Evolutionary conservation across 2,888 invertebrate genomes (phyloP), one percentile per base, ranked within the genome.

Genomic region (Mystacides longicornis): DNA sequence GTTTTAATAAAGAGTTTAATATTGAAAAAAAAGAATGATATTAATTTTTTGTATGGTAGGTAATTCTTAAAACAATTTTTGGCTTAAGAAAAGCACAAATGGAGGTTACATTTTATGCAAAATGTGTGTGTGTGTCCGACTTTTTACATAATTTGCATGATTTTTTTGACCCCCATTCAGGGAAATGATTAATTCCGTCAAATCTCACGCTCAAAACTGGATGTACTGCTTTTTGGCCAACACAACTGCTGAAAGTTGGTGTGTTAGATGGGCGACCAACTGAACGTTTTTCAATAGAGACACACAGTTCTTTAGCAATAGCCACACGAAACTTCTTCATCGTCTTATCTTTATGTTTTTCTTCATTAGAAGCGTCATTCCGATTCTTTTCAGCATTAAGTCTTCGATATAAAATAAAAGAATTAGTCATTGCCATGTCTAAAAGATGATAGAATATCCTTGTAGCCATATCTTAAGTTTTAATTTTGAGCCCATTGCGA

Each of bases 381-480:
- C 14, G 31, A 14, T 31, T 31, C 31, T 31, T 31, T 31, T 31
- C 31, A 31, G 31, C 46, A 14, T 52, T 52, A 5, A 52, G n/a
- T 20, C 49, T 37, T 50, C 52, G 52, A 49, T 54, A 54, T 5
- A 57, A 22, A 3, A 57, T n/a, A 49, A 48, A 58, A n/a, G 19
- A 23, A 37, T 55, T 58, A 21, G 55, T 52, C 16, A 58, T 33
- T 9, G 55, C 23, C 48, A 58, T 31, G 37, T 55, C 55, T 33
- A 58, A 7, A 27, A 58, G 19, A 22, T 58, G 58, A 23, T 55
- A 57, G 42, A 61, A 61, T 9, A 59, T 31, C 3, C 56, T 45
- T 18, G 56, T 31, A n/a, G 54, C 55, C 59, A 57, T 59, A 16
- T 56, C 55, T 4, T 57, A 37, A 20, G 50, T 57, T 23, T 51